These are phyloP conservation scores for Bicyclus anynana DNA, from an alignment of 1,140 invertebrate species.

Conservation along the genomic window DNA sequence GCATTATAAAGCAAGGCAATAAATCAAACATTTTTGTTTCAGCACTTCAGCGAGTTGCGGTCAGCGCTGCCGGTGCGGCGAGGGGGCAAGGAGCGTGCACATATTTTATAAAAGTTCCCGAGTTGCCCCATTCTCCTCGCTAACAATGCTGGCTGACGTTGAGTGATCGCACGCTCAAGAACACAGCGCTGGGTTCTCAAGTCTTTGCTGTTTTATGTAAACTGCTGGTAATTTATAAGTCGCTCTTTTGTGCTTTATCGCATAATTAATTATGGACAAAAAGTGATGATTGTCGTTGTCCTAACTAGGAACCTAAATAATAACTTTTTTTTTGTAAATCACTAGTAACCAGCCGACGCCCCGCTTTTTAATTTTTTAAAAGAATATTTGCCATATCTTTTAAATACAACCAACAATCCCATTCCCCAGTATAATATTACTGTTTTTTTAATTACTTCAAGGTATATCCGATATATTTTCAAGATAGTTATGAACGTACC, in stretches of 20 bases:
- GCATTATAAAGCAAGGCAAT: background rate
- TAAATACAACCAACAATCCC: too few relatives aligned
- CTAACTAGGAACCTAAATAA: too few relatives aligned
- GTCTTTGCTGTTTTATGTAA: constrained; percentile 16
- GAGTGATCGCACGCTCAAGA: constrained; percentile 41
- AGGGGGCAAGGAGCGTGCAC: constrained; percentile 18
- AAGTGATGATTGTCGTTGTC: background rate
- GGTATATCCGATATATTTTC: too few relatives aligned
- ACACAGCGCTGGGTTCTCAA: constrained; percentile 23
- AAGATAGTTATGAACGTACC: too few relatives aligned
- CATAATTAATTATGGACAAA: constrained; percentile 1
- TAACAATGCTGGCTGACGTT: constrained; percentile 53
- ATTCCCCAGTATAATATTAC: too few relatives aligned
- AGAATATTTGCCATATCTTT: too few relatives aligned
- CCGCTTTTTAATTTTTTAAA: too few relatives aligned
- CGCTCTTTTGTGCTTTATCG: constrained; percentile 7
- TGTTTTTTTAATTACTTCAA: too few relatives aligned
- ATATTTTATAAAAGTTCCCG: constrained; percentile 51
- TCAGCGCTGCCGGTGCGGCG: background rate
- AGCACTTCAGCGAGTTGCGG: background rate
- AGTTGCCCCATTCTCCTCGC: constrained; percentile 43
- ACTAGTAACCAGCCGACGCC: too few relatives aligned
- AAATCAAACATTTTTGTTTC: constrained; percentile 10
- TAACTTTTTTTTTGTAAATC: too few relatives aligned
- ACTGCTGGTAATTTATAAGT: constrained; percentile 12